Percentiles rank a stretch among this genome's conserved stretches.
phyloP scores from a whole-genome alignment of 2,113 vertebrate species.

The Numenius arquata region DNA sequence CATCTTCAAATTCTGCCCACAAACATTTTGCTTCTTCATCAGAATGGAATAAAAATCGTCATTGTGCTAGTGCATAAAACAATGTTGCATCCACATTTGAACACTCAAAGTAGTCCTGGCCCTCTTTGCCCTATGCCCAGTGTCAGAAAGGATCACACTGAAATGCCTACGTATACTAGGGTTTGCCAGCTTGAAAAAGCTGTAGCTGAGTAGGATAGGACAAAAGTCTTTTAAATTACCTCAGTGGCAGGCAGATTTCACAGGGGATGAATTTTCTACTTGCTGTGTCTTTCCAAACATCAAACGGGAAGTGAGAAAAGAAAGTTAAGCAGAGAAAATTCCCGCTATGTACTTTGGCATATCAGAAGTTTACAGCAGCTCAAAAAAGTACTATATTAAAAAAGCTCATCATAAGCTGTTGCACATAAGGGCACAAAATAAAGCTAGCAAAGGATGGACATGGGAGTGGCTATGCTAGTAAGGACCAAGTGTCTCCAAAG shows the following conservation, averaged over 20 bases:
- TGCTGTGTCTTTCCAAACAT: neutral
- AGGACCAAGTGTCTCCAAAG: neutral
- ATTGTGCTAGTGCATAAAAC: neutral
- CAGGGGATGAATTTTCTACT: neutral
- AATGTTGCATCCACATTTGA: neutral
- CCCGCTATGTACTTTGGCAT: accelerated
- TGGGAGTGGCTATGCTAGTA: accelerated
- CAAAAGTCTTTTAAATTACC: neutral
- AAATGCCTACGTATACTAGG: neutral
- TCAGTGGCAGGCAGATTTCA: neutral
- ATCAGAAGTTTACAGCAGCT: neutral
- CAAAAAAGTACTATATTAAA: neutral
- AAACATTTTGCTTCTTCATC: neutral
- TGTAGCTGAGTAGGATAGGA: neutral
- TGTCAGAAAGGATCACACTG: neutral
- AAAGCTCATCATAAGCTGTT: neutral
- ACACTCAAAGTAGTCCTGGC: neutral
- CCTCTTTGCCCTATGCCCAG: neutral
- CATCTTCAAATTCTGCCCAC: neutral
- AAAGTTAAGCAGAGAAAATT: neutral
- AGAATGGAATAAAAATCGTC: neutral
- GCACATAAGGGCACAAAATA: accelerated
- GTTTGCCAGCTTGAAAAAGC: neutral
- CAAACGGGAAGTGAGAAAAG: neutral
- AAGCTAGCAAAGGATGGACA: too few species aligned